These are phyloP conservation scores for Alosa alosa DNA, from an alignment of 2,113 vertebrate species.

Conservation along the genomic window DNA sequence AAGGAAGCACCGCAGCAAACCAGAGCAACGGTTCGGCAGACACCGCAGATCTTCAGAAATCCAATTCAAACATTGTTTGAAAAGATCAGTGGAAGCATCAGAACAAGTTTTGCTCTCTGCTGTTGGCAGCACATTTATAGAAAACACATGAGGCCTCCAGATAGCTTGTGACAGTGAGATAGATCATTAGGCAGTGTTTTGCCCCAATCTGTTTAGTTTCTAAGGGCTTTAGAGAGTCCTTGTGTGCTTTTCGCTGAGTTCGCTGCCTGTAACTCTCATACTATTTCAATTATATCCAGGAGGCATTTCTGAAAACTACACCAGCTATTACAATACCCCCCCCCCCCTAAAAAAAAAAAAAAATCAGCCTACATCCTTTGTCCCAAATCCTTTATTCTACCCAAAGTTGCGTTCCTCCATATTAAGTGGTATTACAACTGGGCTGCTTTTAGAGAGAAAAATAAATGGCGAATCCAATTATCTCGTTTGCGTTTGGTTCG, in stretches of 20 bases:
- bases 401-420: not conserved
- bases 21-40: too few species aligned
- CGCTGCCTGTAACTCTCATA: not conserved
- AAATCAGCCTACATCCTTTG: not conserved
- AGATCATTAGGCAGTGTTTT: not conserved
- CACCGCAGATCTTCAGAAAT: too few species aligned
- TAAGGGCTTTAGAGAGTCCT: not conserved
- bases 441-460: not conserved
- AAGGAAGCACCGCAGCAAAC: too few species aligned
- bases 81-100: not conserved
- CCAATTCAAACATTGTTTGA: too few species aligned
- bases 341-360: not conserved
- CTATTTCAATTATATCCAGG: not conserved
- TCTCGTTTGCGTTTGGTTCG: not conserved
- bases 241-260: not conserved
- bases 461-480: not conserved
- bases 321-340: not conserved
- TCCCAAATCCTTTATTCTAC: not conserved
- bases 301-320: not conserved
- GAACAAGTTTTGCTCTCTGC: not conserved
- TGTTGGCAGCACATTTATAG: not conserved
- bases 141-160: not conserved
- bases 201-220: not conserved
- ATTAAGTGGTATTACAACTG: slow-evolving; percentile 1
- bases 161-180: not conserved